Conservation (phyloP, 1,140 invertebrate species). For the Chrysomallon squamiferum region DNA sequence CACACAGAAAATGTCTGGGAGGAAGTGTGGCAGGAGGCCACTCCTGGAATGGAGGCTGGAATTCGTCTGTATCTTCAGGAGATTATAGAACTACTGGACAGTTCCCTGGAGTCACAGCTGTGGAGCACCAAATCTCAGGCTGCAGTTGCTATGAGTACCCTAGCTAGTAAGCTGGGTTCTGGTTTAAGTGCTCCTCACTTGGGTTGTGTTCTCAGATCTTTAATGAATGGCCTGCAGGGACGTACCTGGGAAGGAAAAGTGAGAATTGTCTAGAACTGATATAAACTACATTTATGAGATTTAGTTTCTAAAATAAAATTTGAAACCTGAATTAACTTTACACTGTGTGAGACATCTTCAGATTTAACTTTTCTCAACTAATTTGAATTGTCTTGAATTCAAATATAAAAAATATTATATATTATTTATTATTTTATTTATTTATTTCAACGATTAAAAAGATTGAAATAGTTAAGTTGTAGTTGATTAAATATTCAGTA, state of each 20-base stretch:
- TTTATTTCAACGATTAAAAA: too few species aligned
- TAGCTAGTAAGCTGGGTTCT: slow-evolving; percentile 77
- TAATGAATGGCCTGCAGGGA: slow-evolving; percentile 78
- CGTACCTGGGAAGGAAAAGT: slow-evolving; percentile 87
- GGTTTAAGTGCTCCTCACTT: slow-evolving; percentile 73
- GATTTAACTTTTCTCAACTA: too few species aligned
- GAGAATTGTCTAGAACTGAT: too few species aligned
- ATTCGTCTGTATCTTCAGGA: slow-evolving; percentile 78
- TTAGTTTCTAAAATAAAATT: too few species aligned
- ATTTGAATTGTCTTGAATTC: too few species aligned
- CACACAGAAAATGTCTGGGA: slow-evolving; percentile 71
- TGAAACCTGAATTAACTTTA: too few species aligned
- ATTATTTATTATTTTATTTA: too few species aligned
- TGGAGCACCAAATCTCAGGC: slow-evolving; percentile 89
- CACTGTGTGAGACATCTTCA: too few species aligned
- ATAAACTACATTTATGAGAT: too few species aligned
- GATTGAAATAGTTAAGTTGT: too few species aligned
- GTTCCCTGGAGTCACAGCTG: slow-evolving; percentile 77
- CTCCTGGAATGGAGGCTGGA: slow-evolving; percentile 81
- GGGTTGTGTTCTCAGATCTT: slow-evolving; percentile 72
- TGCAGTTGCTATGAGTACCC: slow-evolving; percentile 79
- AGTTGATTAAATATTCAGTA: background rate
- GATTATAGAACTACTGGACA: slow-evolving; percentile 75
- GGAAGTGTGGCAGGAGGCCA: slow-evolving; percentile 88
- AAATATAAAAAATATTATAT: too few species aligned